Evolutionary conservation across 1,140 invertebrate species (phyloP).

Genomic region (Holotrichia oblita): DNA sequence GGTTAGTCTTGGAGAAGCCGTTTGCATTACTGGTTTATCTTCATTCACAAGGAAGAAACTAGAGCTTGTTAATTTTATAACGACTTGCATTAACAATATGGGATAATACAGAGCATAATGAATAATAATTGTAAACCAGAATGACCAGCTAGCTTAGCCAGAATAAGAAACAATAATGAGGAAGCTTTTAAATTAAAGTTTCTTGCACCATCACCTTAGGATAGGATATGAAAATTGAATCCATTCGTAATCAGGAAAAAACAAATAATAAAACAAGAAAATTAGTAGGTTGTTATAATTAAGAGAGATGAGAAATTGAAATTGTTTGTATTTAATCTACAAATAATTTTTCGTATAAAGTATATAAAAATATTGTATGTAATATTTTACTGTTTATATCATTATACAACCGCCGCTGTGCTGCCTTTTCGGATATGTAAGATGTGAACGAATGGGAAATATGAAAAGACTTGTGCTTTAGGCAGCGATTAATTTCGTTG

Average conservation of each 20-base stretch:
- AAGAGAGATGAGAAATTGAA: conserved; percentile 36
- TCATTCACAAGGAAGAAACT: background rate
- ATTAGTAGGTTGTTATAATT: conserved; percentile 38
- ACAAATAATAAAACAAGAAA: conserved; percentile 28
- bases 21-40: conserved; percentile 32
- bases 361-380: conserved; percentile 28
- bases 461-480: conserved; percentile 44
- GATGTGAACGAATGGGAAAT: conserved; percentile 35
- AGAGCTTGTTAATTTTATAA: conserved; percentile 31
- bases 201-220: conserved; percentile 38
- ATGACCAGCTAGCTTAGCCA: conserved; percentile 42
- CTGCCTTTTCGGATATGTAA: conserved; percentile 48
- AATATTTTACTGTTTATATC: conserved; percentile 43
- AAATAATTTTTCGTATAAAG: conserved; percentile 6
- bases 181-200: conserved; percentile 38
- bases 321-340: conserved; percentile 38
- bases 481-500: conserved; percentile 37
- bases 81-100: conserved; percentile 12
- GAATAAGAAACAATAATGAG: conserved; percentile 20
- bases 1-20: background rate
- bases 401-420: conserved; percentile 51
- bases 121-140: conserved; percentile 1
- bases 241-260: background rate
- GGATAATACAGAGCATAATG: background rate
- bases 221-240: conserved; percentile 35